Base-by-base conservation (phyloP, 2,888 invertebrate species). In the Eurytoma adleriae region DNA sequence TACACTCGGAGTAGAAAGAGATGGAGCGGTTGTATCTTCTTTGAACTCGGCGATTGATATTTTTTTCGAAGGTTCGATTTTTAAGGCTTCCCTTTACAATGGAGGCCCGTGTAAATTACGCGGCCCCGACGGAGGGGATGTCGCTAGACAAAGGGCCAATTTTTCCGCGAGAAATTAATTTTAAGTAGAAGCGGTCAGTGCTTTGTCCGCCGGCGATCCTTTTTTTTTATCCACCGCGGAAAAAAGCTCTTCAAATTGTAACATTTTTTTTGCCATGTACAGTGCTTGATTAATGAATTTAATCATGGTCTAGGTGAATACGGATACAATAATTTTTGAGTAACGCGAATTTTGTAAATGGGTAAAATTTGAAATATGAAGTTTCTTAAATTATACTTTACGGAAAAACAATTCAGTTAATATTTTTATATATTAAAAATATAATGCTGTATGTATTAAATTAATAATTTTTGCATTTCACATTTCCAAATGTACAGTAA, bases 41-140 rank as follows among this genome's bases (percentile, higher is more conserved):
- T 71, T 71, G 71, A 71, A 71, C 61, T 71, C 16, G 71, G 52
- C 40, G 71, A 71, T 71, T 61, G 71, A 71, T 71, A 61, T 71
- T 71, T 71, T 71, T 71, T 61, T 71, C 50, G 40, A 54, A 54
- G 68, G 68, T 30, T 40, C 50, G 1, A 30, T 69, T 14, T 56
- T 1, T 20, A 40, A n/a, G 40, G 57, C 2, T 69, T 69, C 69
- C 4, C 62, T 14, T 62, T 16, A 62, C 30, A 62, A 62, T 40
- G 62, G 10, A 16, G 1, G n/a, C 16, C 24, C 12, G 3, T 59
- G 13, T 24, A 20, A 10, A 59, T 59, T 20, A 14, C 5, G 1
- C 20, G 20, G 4, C 5, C 4, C 18, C 5, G 57, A 20, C 20
- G 30, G n/a, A 16, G 27, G 62, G n/a, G 54, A 16, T 16, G 54